Base-by-base conservation (phyloP, 1,140 invertebrate species). In the Chionoecetes opilio region DNA sequence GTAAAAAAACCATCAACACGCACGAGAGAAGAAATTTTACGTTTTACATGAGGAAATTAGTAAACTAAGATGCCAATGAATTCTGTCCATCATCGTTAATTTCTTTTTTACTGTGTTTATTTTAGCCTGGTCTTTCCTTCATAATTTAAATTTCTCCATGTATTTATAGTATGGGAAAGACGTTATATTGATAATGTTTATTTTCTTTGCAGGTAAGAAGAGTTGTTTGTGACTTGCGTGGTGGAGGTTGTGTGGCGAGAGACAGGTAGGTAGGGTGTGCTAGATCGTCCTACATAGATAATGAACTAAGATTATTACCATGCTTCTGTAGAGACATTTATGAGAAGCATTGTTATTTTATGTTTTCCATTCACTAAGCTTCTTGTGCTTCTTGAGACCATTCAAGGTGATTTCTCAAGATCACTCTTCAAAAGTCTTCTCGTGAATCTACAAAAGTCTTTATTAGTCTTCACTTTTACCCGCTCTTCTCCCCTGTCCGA, bases 191-290 rank as follows among this genome's bases (percentile, higher is more conserved):
- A 75, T 75, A 11, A n/a, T 75, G 21, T 75, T 75, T 11, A 53
- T 75, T 75, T n/a, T 75, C 63, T n/a, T 75, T 75, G 63, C 63
- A 75, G 63, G 63, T 75, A 75, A 75, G 63, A 75, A 75, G 63
- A 75, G 63, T 21, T 75, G 63, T 75, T 75, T 0, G 63, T 5
- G 63, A 21, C 6, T 11, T 6, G 63, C n/a, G n/a, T n/a, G 21
- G 21, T 21, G 63, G 63, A n/a, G 63, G 63, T 26, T 17, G 63
- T 21, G 26, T n/a, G 63, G 63, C n/a, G 63, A 21, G 21, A 26
- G n/a, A 75, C 6, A 75, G n/a, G n/a, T 75, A 75, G n/a, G 63
- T 5, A 21, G 21, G 21, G 53, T 14, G 21, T 11, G 63, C 26
- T 5, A n/a, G n/a, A 75, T 3, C 3, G 5, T 41, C 38, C 5